phyloP scores from a whole-genome alignment of 2,113 vertebrate genomes.

The Nanorana parkeri region DNA sequence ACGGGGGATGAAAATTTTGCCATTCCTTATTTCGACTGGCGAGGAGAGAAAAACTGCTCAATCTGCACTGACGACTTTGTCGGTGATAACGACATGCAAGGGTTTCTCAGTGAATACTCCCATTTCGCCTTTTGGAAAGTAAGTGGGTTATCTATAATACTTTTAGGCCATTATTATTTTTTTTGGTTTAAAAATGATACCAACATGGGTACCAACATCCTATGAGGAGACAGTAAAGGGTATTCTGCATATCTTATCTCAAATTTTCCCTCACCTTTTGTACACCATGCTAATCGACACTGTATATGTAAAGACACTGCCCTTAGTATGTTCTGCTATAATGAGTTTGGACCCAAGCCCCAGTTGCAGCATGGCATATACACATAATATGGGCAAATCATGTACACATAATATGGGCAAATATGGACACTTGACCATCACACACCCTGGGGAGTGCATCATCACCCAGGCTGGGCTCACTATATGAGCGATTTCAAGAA shows the following conservation, averaged over 20 bases:
- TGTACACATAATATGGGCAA: no score
- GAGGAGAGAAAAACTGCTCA: constrained; percentile 56
- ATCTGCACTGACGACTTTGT: constrained; percentile 59
- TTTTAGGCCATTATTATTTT: background rate
- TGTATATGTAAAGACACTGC: no score
- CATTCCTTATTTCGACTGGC: constrained; percentile 62
- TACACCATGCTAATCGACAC: no score
- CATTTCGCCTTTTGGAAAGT: constrained; percentile 59
- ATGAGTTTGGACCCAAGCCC: no score
- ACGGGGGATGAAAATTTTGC: constrained; percentile 59
- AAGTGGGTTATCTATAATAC: background rate
- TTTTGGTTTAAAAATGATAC: no score
- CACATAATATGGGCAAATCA: no score
- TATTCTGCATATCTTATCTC: background rate
- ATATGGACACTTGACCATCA: no score
- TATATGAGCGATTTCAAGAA: no score
- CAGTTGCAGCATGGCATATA: no score
- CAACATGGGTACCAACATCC: background rate
- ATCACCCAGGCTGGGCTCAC: no score
- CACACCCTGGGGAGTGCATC: no score
- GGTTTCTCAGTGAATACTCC: constrained; percentile 42
- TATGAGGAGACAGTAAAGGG: background rate
- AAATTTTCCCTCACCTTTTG: background rate
- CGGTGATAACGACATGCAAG: constrained; percentile 46
- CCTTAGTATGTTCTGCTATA: no score